phyloP scores from a whole-genome alignment of 2,797 vertebrate genomes.

The Falco naumanni region DNA sequence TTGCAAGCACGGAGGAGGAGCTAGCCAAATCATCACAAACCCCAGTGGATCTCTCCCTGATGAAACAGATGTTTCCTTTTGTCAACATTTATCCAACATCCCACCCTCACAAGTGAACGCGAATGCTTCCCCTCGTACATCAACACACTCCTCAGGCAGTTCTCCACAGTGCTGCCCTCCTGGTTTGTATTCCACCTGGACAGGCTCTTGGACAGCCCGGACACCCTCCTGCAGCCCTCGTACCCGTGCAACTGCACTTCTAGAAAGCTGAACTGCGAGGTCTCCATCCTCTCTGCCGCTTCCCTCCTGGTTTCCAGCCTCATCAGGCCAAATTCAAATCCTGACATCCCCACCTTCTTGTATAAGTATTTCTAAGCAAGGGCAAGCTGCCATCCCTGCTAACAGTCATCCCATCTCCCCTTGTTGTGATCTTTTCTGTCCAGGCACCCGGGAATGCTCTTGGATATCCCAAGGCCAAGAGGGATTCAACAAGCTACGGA shows the following conservation, averaged over 20 bases:
- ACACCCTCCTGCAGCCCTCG: neutral
- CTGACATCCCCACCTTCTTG: neutral
- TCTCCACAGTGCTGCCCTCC: neutral
- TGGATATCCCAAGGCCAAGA: neutral
- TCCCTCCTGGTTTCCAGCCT: neutral
- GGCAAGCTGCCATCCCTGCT: neutral
- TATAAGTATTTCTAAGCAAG: fast-evolving
- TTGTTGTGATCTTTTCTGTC: neutral
- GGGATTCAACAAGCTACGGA: neutral
- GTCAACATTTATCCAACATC: neutral
- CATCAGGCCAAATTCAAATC: neutral
- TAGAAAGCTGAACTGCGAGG: neutral
- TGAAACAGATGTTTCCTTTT: neutral
- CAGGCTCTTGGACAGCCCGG: neutral
- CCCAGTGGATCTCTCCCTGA: neutral
- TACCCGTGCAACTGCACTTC: fast-evolving
- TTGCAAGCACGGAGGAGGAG: neutral
- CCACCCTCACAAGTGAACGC: neutral
- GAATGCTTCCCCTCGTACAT: neutral
- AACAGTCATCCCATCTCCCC: too few relatives aligned
- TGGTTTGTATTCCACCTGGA: neutral
- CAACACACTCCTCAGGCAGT: neutral
- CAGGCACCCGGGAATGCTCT: neutral
- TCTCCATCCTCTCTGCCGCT: neutral
- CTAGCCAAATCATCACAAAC: neutral